Evolutionary conservation across 1,140 invertebrate genomes (phyloP).

Genomic region (Microvelia longipes): DNA sequence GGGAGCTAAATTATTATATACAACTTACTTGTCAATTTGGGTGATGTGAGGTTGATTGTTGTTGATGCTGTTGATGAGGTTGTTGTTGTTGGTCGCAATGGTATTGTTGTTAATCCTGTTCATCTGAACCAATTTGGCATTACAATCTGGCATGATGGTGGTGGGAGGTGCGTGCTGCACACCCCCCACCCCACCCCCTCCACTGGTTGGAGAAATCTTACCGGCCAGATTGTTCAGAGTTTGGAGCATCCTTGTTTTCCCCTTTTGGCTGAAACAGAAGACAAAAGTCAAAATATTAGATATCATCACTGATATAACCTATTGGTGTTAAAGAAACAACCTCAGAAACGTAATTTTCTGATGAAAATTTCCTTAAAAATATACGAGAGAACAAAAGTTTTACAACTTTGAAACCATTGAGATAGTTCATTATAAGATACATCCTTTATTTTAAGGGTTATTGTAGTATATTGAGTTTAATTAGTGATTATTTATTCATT

Average conservation of each 20-base stretch:
- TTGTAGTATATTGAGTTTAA: no score
- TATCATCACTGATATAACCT: no score
- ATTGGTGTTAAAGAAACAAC: no score
- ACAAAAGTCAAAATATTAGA: no score
- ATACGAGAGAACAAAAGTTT: no score
- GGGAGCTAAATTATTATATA: no score
- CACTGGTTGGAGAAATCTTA: constrained; percentile 9
- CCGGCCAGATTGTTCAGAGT: constrained; percentile 13
- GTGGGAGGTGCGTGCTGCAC: not conserved
- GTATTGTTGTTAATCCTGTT: not conserved
- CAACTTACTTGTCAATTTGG: not conserved
- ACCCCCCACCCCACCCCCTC: not conserved
- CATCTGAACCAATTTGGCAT: not conserved
- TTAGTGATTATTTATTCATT: no score
- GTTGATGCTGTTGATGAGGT: not conserved
- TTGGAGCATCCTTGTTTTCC: constrained; percentile 9
- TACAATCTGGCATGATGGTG: constrained; percentile 5
- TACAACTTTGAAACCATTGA: no score
- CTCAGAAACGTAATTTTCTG: no score
- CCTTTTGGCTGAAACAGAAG: constrained; percentile 2
- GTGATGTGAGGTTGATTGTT: not conserved
- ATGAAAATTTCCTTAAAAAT: no score
- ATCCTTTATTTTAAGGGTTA: no score
- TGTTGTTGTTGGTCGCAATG: not conserved
- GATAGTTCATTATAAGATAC: no score